Evolutionary conservation across 2,888 invertebrate genomes (phyloP), one percentile per base, ranked within the genome.

Genomic region (Agonopterix subpropinquella): DNA sequence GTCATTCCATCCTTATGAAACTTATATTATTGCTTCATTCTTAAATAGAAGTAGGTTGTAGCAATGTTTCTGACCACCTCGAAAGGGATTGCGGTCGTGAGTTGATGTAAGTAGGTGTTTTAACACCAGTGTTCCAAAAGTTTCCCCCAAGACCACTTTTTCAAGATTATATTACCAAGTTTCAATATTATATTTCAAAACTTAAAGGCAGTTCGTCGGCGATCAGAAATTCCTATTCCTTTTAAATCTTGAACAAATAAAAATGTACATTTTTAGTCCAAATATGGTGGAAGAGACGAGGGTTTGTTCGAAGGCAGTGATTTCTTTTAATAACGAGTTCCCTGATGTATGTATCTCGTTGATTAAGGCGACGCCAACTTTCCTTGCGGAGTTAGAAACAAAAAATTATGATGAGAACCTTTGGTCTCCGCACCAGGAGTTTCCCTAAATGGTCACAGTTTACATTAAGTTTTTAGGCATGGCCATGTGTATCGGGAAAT

Each of bases 381-480:
- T 83, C 85, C 85, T 80, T 85, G 73, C 73, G 49, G 65, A 78
- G 80, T 79, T 83, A 80, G 82, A 77, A 61, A 69, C 67, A 80
- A 84, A 82, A 85, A 81, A 42, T 42, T n/a, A 42, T n/a, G 53
- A 42, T 42, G 11, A 42, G 42, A 42, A n/a, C n/a, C 42, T 13
- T n/a, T 28, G 5, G 28, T 28, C 28, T 28, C 28, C 28, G 39
- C 11, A 39, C n/a, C 39, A 10, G 39, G 39, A 10, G 39, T 39
- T 10, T 39, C 39, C 7, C 11, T 42, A 50, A 48, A 45, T 48
- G 45, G 51, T 39, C 39, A 47, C 11, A 39, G 43, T 37, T 48
- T 11, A 39, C 47, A 50, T 54, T 50, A 45, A 47, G 43, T 49
- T 45, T 44, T 43, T 35, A 45, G 28, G 28, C 37, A 11, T 47